phyloP scores from a whole-genome alignment of 37 sponge, comb jelly and placozoan species.

The Haliclona indistincta region DNA sequence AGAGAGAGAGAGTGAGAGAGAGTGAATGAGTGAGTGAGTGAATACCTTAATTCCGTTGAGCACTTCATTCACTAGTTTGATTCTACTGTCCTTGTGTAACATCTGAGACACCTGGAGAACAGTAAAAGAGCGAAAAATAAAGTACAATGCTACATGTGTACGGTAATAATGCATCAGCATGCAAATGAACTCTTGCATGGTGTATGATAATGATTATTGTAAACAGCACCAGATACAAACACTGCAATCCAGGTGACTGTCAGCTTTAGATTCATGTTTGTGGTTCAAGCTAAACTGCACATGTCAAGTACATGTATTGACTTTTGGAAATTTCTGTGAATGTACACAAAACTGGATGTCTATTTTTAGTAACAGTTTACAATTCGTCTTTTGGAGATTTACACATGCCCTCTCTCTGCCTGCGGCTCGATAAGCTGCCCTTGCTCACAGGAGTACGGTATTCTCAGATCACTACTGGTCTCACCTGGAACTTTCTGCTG shows the following conservation, averaged over 20 bases:
- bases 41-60: slow-evolving; percentile 91
- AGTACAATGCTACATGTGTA: background rate
- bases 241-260: too few relatives aligned
- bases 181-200: background rate
- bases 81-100: slow-evolving; percentile 74
- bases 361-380: too few relatives aligned
- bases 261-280: too few relatives aligned
- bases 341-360: too few relatives aligned
- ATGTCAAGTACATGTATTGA: too few relatives aligned
- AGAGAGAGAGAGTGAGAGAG: slow-evolving; percentile 7
- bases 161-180: background rate
- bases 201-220: background rate
- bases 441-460: too few relatives aligned
- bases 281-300: too few relatives aligned
- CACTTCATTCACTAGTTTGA: slow-evolving; percentile 84
- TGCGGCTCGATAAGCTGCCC: too few relatives aligned
- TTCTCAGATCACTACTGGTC: background rate
- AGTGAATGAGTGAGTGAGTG: background rate
- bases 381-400: too few relatives aligned
- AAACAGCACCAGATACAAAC: too few relatives aligned
- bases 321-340: too few relatives aligned
- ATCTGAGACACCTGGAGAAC: slow-evolving; percentile 64
- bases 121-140: background rate
- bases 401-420: too few relatives aligned
- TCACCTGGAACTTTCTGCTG: slow-evolving; percentile 60